Base-by-base conservation (phyloP, 2,797 vertebrate species). In the Argya squamiceps region DNA sequence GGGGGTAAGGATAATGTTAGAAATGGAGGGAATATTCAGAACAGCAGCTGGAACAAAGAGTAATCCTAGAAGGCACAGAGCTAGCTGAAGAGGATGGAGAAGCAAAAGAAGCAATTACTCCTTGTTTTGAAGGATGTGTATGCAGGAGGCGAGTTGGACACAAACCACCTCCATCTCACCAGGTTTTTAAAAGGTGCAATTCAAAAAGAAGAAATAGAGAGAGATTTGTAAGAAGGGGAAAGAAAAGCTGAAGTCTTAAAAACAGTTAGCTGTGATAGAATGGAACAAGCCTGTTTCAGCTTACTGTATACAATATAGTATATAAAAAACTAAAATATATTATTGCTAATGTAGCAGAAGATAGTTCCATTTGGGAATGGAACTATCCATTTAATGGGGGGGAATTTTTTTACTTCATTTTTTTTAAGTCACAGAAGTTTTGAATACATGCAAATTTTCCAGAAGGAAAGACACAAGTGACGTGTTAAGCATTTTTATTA, bases 21-120 rank as follows among this genome's bases (percentile, higher is more conserved):
- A 63, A 93, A 85, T 53, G 43, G 76, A 84, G 52, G 89, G 3
- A 55, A 64, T 70, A 94, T 92, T 89, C 88, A 95, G 87, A 91
- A 53, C 6, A 47, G 46, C 75, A 88, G 27, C 20, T 36, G 84
- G 58, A 92, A 95, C 50, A 91, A 78, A 36, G 73, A 69, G 59
- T 73, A 78, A 84, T 78, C 75, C 50, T 89, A 88, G 68, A 92
- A 96, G 49, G 26, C 15, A 50, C 32, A 77, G 65, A 81, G 12
- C 11, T 59, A 37, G 36, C 55, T 93, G 68, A 80, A 81, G n/a
- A 53, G 67, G 53, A 53, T 81, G 69, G 83, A 95, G 62, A 94
- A 62, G 24, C 22, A 62, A 63, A n/a, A 94, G 89, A 92, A 79
- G 22, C 7, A 63, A 37, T 15, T 34, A 47, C 18, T 10, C 18